phyloP scores from a whole-genome alignment of 2,888 invertebrate species.

The Lithophane ornitopus region DNA sequence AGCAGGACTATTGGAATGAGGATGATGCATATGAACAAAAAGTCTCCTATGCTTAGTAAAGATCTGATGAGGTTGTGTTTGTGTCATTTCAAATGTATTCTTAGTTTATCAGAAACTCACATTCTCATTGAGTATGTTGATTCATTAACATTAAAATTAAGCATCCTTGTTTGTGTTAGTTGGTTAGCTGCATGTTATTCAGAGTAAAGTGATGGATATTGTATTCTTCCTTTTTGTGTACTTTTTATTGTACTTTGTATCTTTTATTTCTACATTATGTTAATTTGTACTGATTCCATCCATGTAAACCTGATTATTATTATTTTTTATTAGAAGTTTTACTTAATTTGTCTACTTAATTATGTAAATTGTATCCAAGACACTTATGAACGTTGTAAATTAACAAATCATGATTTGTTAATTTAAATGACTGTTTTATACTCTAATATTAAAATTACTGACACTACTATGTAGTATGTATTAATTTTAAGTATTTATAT shows the following conservation, averaged over 20 bases:
- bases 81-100: not conserved
- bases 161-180: not conserved
- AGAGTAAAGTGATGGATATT: not conserved
- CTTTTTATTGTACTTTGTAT: not conserved
- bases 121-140: slow-evolving; percentile 11
- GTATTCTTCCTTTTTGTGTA: not conserved
- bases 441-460: slow-evolving; percentile 11
- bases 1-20: slow-evolving; percentile 92
- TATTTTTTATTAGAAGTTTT: not conserved
- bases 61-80: slow-evolving; percentile 12
- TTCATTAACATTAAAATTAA: slow-evolving; percentile 33
- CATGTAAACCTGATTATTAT: not conserved
- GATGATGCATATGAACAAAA: slow-evolving; percentile 92
- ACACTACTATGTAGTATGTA: slow-evolving; percentile 19
- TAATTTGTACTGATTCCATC: slow-evolving; percentile 33
- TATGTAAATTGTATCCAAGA: slow-evolving; percentile 12
- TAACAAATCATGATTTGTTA: not conserved
- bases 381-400: not conserved
- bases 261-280: not conserved
- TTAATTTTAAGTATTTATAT: slow-evolving; percentile 22
- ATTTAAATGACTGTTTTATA: slow-evolving; percentile 7
- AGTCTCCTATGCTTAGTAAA: slow-evolving; percentile 89
- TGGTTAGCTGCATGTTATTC: not conserved
- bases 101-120: slow-evolving; percentile 3
- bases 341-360: not conserved